Base-by-base conservation (phyloP, 2,113 vertebrate genomes). In the Corapipo altera region DNA sequence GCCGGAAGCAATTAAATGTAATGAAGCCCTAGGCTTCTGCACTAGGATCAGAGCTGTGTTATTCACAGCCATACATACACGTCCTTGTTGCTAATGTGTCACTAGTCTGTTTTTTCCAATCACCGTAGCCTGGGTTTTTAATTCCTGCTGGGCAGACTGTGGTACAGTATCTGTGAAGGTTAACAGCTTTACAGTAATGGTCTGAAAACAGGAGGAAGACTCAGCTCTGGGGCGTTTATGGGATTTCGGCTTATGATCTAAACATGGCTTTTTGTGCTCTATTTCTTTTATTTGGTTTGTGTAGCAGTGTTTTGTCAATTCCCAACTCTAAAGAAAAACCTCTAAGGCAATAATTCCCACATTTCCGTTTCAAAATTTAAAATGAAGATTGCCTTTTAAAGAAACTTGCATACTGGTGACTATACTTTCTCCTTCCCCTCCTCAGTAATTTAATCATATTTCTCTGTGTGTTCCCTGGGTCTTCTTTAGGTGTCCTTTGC, bases 1-100 rank as follows among this genome's bases (percentile, higher is more conserved):
- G 91, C 85, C 85, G 86, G 93, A 96, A 94, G 79, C 81, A 95
- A 95, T 96, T 96, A 96, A 93, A 85, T 58, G 91, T 96, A 97
- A 96, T 95, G 96, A 96, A 93, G 88, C 88, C 62, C 80, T 81
- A 41, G 93, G 83, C 92, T 94, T 93, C 96, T 94, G 95, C 93
- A 33, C 41, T 55, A 65, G 85, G 70, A 94, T 96, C 93, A 96
- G 83, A 92, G 73, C 76, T 44, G 32, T 57, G 69, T 41, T 92
- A 86, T 88, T 95, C 85, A 75, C 85, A 88, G 88, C 73, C 74
- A 13, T 89, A 78, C 86, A 16, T 89, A 91, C 65, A 78, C 4
- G 0, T 89, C 61, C 83, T 82, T 89, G 49, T 61, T 92, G 88
- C 86, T 92, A 89, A 92, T 82, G 73, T 95, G 88, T 94, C 86